A percentile compares a stretch with the other conserved stretches of the same genome.
Evolutionary conservation across 2,888 invertebrate species (phyloP).

Genomic region (Zele albiditarsus): DNA sequence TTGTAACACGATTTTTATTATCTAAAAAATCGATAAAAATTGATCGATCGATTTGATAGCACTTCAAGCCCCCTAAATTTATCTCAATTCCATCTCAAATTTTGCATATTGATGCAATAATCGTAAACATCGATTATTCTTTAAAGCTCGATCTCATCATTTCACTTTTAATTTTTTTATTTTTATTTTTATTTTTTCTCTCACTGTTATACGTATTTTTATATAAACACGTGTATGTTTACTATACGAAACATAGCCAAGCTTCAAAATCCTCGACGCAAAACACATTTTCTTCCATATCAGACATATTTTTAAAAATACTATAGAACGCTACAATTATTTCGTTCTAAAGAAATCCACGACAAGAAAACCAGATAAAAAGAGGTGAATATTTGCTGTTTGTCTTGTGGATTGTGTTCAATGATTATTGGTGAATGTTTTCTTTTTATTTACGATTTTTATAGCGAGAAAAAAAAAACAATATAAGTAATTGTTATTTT

Average conservation of each 20-base stretch:
- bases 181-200: slow-evolving; percentile 15
- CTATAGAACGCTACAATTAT: slow-evolving; percentile 37
- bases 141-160: slow-evolving; percentile 18
- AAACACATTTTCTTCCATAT: slow-evolving; percentile 35
- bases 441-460: slow-evolving; percentile 3
- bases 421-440: background rate
- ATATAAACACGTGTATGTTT: background rate
- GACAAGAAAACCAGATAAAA: background rate
- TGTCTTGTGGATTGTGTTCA: background rate
- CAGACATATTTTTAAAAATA: slow-evolving; percentile 40
- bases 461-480: background rate
- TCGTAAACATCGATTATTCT: slow-evolving; percentile 17
- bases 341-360: background rate
- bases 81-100: slow-evolving; percentile 62
- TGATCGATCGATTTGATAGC: slow-evolving; percentile 43
- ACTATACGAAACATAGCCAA: background rate
- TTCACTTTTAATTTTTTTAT: slow-evolving; percentile 21
- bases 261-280: background rate
- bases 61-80: slow-evolving; percentile 43
- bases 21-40: slow-evolving; percentile 66
- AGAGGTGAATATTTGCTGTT: background rate
- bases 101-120: slow-evolving; percentile 33
- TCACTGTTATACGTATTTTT: slow-evolving; percentile 30
- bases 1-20: slow-evolving; percentile 63
- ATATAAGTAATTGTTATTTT: background rate